Conservation (phyloP, 2,113 vertebrate species). For the Rhegmatorhina hoffmannsi region DNA sequence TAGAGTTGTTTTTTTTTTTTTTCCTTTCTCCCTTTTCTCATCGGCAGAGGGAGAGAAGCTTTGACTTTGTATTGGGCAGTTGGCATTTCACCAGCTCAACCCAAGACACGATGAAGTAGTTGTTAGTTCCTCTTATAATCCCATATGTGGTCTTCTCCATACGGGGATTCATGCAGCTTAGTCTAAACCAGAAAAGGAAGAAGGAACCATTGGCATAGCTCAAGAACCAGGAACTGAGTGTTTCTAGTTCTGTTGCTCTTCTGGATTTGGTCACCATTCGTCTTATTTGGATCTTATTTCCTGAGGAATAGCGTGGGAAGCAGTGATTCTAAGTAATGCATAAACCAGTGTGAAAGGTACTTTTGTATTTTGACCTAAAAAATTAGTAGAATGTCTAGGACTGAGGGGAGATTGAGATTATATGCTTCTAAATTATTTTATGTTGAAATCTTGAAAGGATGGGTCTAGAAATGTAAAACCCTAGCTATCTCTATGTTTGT, state of each 20-base stretch:
- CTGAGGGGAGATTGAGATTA: neutral
- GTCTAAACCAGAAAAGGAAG: neutral
- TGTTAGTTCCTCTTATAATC: neutral
- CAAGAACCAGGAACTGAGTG: neutral
- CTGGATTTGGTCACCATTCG: neutral
- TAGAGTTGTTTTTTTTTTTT: too few species aligned
- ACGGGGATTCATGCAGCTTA: neutral
- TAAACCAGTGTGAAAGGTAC: neutral
- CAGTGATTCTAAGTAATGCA: neutral
- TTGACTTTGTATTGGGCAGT: too few species aligned
- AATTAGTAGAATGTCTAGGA: neutral
- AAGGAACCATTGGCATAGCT: neutral
- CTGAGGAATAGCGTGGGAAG: neutral
- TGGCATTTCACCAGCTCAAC: too few species aligned
- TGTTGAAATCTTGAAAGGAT: neutral
- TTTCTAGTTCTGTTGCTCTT: neutral
- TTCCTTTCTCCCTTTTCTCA: too few species aligned
- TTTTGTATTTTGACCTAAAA: neutral
- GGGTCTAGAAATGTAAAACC: neutral
- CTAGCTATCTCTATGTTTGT: neutral
- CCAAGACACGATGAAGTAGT: neutral
- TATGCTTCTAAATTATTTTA: neutral
- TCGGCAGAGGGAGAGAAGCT: too few species aligned
- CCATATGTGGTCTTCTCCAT: fast-evolving
- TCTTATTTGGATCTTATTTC: neutral